Evolutionary conservation across 2,888 invertebrate genomes (phyloP), one percentile per base, ranked within the genome.

Genomic region (Lycaena phlaeas): DNA sequence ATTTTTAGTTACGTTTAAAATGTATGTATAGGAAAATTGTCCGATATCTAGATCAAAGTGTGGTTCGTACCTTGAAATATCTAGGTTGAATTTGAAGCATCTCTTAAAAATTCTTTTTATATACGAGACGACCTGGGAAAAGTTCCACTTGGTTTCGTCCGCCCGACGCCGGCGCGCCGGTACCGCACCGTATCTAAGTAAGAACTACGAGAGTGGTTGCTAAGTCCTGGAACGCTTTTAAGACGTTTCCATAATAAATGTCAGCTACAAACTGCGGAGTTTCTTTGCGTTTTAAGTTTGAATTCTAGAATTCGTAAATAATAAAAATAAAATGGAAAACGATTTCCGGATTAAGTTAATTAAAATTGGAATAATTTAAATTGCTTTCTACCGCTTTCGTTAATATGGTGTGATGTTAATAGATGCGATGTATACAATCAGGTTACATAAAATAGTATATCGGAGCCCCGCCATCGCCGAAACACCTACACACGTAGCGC

Each of bases 21-120:
- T n/a, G n/a, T n/a, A n/a, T 22, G 6, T 22, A 5, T 14, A 14
- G 17, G 34, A 11, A 18, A 26, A 36, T 34, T 40, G 27, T 36
- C 31, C 31, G 40, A 40, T 40, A 41, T 27, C 11, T 15, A 60
- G 59, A 64, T 66, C 54, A 64, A 62, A 68, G 62, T 58, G 57
- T 59, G 58, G 57, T 56, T 64, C 68, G 58, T 62, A 56, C 64
- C 59, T 64, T 54, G 34, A 34, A 18, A 34, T 34, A 34, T 34
- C 34, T 34, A 34, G 34, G 34, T 34, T 34, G 34, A 34, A 34
- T 34, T 34, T 34, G 61, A 56, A 63, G 67, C 63, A 65, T 67
- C 61, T 67, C 71, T 74, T 72, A 67, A 74, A 67, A 72, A 75
- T 74, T 76, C 70, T 74, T 79, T 79, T 77, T 77, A 71, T 70